Percentiles rank a stretch among this genome's conserved stretches.
Conservation (phyloP, 2,888 invertebrate genomes). For the Idaea biselata region DNA sequence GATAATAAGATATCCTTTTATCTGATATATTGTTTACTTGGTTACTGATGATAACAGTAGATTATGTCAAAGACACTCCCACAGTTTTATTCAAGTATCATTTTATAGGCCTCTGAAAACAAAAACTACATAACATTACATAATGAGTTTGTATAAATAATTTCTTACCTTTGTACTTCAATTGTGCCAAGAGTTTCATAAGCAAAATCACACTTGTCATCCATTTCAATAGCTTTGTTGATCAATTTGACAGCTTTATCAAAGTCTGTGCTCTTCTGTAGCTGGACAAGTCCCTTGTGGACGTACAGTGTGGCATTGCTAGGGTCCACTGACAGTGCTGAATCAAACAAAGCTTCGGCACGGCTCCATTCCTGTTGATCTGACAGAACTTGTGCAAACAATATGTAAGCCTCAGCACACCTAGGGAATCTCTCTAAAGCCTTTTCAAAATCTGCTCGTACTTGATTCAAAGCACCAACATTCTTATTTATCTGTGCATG, state of each 20-base stretch:
- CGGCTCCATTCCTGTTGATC: conserved; percentile 91
- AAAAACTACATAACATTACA: not conserved
- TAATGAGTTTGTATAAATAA: conserved; percentile 3
- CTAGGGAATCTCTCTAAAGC: conserved; percentile 89
- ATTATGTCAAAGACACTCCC: not conserved
- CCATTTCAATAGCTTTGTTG: conserved; percentile 90
- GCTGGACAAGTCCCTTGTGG: conserved; percentile 89
- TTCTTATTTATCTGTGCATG: conserved; percentile 83
- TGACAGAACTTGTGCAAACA: conserved; percentile 94
- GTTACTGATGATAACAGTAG: conserved; percentile 28
- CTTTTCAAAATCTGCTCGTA: conserved; percentile 87
- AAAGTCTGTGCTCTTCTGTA: conserved; percentile 93
- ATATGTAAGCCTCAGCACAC: conserved; percentile 91
- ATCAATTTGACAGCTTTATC: conserved; percentile 89
- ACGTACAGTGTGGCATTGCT: conserved; percentile 92
- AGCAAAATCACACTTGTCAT: conserved; percentile 95
- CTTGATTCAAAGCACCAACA: conserved; percentile 81
- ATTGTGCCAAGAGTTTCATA: conserved; percentile 97
- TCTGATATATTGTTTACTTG: conserved; percentile 28
- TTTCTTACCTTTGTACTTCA: conserved; percentile 90
- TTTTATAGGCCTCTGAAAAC: not conserved
- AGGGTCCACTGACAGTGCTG: conserved; percentile 90
- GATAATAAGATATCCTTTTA: conserved; percentile 15
- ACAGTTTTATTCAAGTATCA: not conserved
- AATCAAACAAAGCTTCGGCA: conserved; percentile 90